Evolutionary conservation across 2,113 vertebrate genomes (phyloP), one percentile per base, ranked within the genome.

Genomic region (Leiothrix lutea): DNA sequence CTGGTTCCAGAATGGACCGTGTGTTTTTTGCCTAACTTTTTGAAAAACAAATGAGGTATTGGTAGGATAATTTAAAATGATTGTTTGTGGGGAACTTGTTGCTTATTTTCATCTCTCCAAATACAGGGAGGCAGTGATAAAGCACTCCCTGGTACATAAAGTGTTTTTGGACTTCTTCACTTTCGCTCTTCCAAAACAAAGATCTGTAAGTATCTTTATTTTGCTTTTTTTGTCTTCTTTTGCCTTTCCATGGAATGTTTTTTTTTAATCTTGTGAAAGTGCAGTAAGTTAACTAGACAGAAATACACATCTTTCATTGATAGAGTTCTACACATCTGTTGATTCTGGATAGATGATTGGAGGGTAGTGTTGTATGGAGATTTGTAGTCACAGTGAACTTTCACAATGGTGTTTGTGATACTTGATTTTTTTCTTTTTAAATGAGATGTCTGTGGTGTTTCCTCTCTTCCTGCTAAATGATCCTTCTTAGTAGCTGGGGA

Each of bases 131-230:
- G 98, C 99, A n/a, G 99, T 99, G 65, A 98, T 99, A 97, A 99
- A 99, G 88, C 99, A 99, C 88, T 99, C 99, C 26, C 80, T 99
- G 95, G 99, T 99, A 26, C 99, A 99, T 98, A 99, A 99, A 98
- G 99, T 99, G 13, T 99, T 99, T 97, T 96, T 99, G 98, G 99
- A 99, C 89, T 99, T 99, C 81, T 99, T 99, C 96, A 98, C 97
- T 36, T 80, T 98, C 0, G 98, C 98, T 21, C 95, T 98, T 23
- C 98, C 98, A 0, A 99, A 99, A 91, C 98, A 97, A 91, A 98
- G 98, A 98, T 98, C 98, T 14, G 99, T 99, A 98, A 98, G 99
- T 96, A 92, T 71, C 12, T 29, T 77, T 72, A 60, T 12, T 70
- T 70, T 65, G 8, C 0, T 29, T 42, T 29, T 42, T 54, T 80